Base-by-base conservation (phyloP, 53 echinoderm and acorn worm species). In the Holothuria leucospilota region DNA sequence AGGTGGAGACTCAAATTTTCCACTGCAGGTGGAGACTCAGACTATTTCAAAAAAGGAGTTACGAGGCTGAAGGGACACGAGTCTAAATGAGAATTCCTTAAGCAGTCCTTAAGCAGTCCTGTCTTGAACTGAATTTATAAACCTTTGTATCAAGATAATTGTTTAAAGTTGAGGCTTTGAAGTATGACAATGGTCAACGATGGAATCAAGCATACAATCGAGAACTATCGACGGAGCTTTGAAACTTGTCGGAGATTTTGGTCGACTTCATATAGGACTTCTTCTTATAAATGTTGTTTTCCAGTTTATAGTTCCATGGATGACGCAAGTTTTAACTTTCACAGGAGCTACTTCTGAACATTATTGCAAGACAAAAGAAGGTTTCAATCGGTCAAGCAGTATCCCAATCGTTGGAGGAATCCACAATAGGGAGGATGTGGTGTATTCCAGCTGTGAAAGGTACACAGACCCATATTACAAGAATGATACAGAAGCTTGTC, bases 321-420 rank as follows among this genome's bases (percentile, higher is more conserved):
- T 75, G 11, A 49, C 49, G 5, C 75, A 75, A 49, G 75, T 51
- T 51, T 40, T 75, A 25, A 75, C 75, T 51, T 75, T 75, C 51
- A 75, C 28, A 26, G 75, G 75, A 18, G 75, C 34, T 25, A 75
- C 75, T 40, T 52, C 75, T 15, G 51, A 75, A 13, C 51, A 75
- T 49, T 21, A 51, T 49, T 75, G 75, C 75, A 75, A 49, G 16
- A 53, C 75, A 23, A 20, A 51, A 8, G 52, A 26, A 15, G 75
- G 49, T 21, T 24, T 51, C 49, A 75, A 75, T 42, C 1, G 2
- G 27, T 21, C 34, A 2, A n/a, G 23, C 14, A 26, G 29, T 75
- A 20, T 24, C 8, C 24, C 8, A 49, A 42, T 52, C 10, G 14
- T 5, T 68, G 68, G 5, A 29, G 74, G 12, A 13, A 51, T 23